phyloP scores from a whole-genome alignment of 2,888 invertebrate genomes.

The Anthophora plumipes region DNA sequence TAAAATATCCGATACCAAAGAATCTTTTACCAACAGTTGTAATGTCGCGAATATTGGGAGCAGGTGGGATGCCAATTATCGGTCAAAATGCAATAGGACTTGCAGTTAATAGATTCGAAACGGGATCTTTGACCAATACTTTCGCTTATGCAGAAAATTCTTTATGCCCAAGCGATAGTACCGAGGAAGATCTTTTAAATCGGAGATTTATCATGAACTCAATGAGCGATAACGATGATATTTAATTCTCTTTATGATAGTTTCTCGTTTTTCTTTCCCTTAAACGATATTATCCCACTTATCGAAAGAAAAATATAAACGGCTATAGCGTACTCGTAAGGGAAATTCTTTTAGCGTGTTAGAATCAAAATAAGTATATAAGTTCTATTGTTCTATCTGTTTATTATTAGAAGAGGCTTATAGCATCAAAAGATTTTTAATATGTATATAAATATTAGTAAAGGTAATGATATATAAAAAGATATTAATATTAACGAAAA shows the following conservation, averaged over 20 bases:
- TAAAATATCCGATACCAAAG: slow-evolving; percentile 78
- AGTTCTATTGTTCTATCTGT: slow-evolving; percentile 34
- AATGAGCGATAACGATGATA: slow-evolving; percentile 79
- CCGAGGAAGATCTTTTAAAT: slow-evolving; percentile 78
- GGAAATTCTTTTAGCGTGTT: slow-evolving; percentile 32
- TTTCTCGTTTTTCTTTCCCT: slow-evolving; percentile 19
- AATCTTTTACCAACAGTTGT: slow-evolving; percentile 74
- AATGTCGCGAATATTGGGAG: slow-evolving; percentile 76
- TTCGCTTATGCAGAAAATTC: slow-evolving; percentile 75
- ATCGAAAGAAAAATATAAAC: slow-evolving; percentile 25
- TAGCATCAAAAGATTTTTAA: slow-evolving; percentile 34
- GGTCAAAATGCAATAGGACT: slow-evolving; percentile 81
- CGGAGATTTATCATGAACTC: slow-evolving; percentile 78
- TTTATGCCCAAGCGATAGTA: slow-evolving; percentile 74
- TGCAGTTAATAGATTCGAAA: slow-evolving; percentile 81
- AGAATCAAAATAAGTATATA: slow-evolving; percentile 47
- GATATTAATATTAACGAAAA: slow-evolving; percentile 31
- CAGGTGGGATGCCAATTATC: slow-evolving; percentile 80
- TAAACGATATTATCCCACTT: slow-evolving; percentile 18
- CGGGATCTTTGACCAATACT: slow-evolving; percentile 72
- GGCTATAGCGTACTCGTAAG: slow-evolving; percentile 37
- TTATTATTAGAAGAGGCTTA: slow-evolving; percentile 29
- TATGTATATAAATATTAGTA: slow-evolving; percentile 57
- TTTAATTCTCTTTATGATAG: slow-evolving; percentile 63
- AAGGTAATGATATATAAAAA: slow-evolving; percentile 28